Conservation (phyloP, 2,888 invertebrate genomes). For the Diachrysia chrysitis region DNA sequence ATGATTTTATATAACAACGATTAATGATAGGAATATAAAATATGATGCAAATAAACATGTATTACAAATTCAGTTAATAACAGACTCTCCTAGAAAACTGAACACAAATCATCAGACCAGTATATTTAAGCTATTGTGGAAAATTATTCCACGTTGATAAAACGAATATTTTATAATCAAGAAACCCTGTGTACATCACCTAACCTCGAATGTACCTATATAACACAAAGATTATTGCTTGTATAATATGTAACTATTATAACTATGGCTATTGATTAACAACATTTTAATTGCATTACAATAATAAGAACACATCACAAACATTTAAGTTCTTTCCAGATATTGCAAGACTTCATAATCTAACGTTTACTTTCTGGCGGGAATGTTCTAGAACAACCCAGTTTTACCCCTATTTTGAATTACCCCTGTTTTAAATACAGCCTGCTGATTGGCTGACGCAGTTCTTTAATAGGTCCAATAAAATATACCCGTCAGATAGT, state of each 20-base stretch:
- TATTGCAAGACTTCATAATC: conserved; percentile 26
- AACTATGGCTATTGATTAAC: conserved; percentile 42
- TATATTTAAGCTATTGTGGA: conserved; percentile 35
- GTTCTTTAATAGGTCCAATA: neutral
- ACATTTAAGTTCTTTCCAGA: conserved; percentile 37
- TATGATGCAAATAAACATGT: conserved; percentile 34
- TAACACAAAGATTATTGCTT: conserved; percentile 47
- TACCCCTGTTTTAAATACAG: neutral
- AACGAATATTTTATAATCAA: conserved; percentile 19
- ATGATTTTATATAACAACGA: conserved; percentile 68
- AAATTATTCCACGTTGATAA: conserved; percentile 29
- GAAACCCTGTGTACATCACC: conserved; percentile 26
- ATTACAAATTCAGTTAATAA: conserved; percentile 52
- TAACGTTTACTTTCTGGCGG: conserved; percentile 14
- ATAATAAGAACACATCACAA: conserved; percentile 47
- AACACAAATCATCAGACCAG: conserved; percentile 52
- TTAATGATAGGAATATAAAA: conserved; percentile 50
- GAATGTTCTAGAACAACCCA: conserved; percentile 13
- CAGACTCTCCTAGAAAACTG: conserved; percentile 45
- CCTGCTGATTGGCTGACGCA: neutral
- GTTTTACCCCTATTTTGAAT: neutral
- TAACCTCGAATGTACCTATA: conserved; percentile 28
- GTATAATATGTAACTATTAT: conserved; percentile 37
- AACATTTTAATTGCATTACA: conserved; percentile 43
- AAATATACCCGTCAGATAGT: conserved; percentile 12